Conservation (phyloP, 2,888 invertebrate species). For the Latrodectus hesperus region DNA sequence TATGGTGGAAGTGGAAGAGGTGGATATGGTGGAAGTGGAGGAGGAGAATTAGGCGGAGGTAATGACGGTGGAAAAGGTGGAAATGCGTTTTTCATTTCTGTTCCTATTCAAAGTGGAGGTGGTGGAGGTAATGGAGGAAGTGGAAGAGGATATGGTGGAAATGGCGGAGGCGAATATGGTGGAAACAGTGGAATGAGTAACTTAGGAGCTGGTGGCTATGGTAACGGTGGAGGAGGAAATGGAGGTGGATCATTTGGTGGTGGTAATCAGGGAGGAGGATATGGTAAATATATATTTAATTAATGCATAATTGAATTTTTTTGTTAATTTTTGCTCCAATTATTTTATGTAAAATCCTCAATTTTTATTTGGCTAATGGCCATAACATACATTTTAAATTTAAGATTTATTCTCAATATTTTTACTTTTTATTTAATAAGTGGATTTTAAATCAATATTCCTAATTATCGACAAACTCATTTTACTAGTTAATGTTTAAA, state of each 20-base stretch:
- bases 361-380: too few species aligned
- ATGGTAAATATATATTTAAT: background rate
- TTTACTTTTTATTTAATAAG: too few species aligned
- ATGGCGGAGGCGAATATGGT: background rate
- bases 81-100: background rate
- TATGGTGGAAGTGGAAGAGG: slow-evolving; percentile 20
- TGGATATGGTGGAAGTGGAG: slow-evolving; percentile 10
- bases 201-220: background rate
- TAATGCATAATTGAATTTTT: too few species aligned
- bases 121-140: background rate
- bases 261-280: background rate
- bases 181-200: background rate
- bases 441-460: too few species aligned
- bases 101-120: slow-evolving; percentile 1
- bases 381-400: too few species aligned
- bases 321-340: too few species aligned
- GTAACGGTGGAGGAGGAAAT: background rate
- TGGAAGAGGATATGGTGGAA: background rate
- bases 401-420: too few species aligned
- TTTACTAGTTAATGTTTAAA: too few species aligned
- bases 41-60: background rate
- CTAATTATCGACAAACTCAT: too few species aligned
- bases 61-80: slow-evolving; percentile 20
- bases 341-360: too few species aligned
- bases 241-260: background rate